These are phyloP conservation scores for Hippocampus mohnikei DNA, from an alignment of 2,113 vertebrate genomes.

Conservation along the genomic window DNA sequence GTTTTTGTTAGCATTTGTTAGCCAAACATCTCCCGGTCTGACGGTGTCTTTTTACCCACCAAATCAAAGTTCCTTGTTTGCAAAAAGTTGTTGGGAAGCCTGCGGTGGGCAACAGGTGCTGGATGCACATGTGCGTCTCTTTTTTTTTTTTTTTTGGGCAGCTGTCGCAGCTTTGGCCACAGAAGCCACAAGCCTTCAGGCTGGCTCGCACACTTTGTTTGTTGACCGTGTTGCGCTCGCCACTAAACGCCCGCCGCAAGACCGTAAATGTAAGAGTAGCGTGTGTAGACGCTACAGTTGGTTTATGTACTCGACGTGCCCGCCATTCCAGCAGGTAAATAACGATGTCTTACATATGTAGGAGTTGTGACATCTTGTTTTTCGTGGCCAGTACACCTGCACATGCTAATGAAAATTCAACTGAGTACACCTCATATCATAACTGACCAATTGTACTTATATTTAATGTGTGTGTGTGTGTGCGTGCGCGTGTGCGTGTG, in stretches of 20 bases:
- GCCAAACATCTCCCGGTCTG: not conserved
- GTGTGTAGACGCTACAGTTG: conserved; percentile 4
- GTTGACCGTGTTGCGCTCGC: conserved; percentile 51
- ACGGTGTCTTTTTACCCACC: not conserved
- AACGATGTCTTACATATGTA: not conserved
- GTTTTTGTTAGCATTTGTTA: too few relatives aligned
- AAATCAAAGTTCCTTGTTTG: not conserved
- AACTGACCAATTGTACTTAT: not conserved
- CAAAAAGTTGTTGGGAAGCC: not conserved
- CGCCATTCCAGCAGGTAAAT: conserved; percentile 1
- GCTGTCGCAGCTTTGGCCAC: conserved; percentile 55
- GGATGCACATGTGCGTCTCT: conserved; percentile 47
- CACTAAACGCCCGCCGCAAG: conserved; percentile 33
- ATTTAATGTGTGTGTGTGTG: too few relatives aligned
- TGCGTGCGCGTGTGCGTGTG: too few relatives aligned
- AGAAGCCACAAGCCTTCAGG: conserved; percentile 59
- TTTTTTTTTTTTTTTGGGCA: conserved; percentile 43
- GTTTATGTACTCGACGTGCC: not conserved
- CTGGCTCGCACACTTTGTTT: conserved; percentile 46
- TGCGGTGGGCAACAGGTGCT: conserved; percentile 57
- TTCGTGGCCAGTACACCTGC: not conserved
- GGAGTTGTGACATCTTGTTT: not conserved
- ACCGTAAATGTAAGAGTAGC: conserved; percentile 17
- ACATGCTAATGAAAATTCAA: not conserved
- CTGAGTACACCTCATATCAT: not conserved